Base-by-base conservation (phyloP, 2,113 vertebrate species). In the Nothobranchius furzeri region DNA sequence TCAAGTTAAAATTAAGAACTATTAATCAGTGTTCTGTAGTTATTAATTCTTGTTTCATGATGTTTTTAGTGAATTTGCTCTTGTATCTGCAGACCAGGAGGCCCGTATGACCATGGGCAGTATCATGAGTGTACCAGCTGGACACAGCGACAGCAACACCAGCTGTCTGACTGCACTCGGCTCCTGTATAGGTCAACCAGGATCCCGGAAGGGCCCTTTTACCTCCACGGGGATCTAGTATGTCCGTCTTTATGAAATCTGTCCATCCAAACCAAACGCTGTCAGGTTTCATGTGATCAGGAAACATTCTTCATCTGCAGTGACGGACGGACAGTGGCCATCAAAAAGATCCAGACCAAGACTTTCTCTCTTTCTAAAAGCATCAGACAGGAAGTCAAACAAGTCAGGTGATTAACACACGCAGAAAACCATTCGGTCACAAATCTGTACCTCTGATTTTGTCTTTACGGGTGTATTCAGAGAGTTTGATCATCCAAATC, bases 401-500 rank as follows among this genome's bases (percentile, higher is more conserved):
- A 95, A 92, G 86, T 94, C 58, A 93, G 95, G 93, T 96, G 81
- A 83, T 48, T 47, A 42, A 46, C 25, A 4, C 13, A 7, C 24
- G 20, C 13, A 15, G 2, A n/a, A 6, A 2, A 6, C 4, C 14
- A 4, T 36, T 24, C 11, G 40, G 9, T 11, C 24, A 9, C 0
- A 37, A 40, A 15, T 15, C 6, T 49, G 6, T 7, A 12, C 0
- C 8, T 37, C 7, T 37, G 35, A 58, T 25, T 47, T 5, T 17
- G 6, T 57, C 6, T 65, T 7, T 51, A 12, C 25, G 2, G 46
- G 11, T 56, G 0, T 14, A 13, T 52, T 5, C 84, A 96, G 96
- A 79, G 95, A 97, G 88, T 91, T 95, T 35, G 95, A 96, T 68
- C 95, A 96, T 68, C 91, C 90, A 6, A 96, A 95, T 86, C 89